Evolutionary conservation across 2,113 vertebrate species (phyloP).

Genomic region (Psephotus haematonotus): DNA sequence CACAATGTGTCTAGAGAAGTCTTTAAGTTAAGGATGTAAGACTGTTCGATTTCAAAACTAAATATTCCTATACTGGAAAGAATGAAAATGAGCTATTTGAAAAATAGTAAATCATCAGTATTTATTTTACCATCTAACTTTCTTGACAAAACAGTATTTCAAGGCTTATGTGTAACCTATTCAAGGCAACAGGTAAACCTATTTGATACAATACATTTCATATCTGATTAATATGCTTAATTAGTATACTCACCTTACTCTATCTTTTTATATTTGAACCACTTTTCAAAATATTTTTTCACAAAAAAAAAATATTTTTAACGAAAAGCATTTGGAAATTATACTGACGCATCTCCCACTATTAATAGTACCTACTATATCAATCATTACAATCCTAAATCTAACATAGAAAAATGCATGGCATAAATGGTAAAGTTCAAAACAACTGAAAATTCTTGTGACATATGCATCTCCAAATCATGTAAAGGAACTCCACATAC

Average conservation of each 20-base stretch:
- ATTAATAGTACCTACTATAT: not conserved
- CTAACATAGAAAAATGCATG: not conserved
- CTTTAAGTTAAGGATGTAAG: not conserved
- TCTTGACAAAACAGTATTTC: not conserved
- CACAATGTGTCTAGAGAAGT: not conserved
- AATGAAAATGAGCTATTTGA: not conserved
- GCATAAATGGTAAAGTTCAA: not conserved
- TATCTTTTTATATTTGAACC: not conserved
- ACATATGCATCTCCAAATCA: not conserved
- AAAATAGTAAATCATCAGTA: not conserved
- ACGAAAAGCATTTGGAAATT: not conserved
- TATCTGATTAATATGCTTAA: not conserved
- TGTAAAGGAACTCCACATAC: not conserved
- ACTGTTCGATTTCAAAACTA: not conserved
- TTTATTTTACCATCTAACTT: not conserved
- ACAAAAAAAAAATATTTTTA: not conserved
- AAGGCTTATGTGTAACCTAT: not conserved
- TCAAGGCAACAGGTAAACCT: not conserved
- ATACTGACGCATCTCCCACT: not conserved
- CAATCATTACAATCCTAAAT: not conserved
- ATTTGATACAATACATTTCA: not conserved
- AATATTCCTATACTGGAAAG: not conserved
- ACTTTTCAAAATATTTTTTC: not conserved
- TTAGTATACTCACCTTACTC: not conserved
- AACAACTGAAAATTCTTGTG: not conserved